These are phyloP conservation scores for Ardeotis arabs DNA, from an alignment of 2,113 vertebrate species.

Conservation along the genomic window DNA sequence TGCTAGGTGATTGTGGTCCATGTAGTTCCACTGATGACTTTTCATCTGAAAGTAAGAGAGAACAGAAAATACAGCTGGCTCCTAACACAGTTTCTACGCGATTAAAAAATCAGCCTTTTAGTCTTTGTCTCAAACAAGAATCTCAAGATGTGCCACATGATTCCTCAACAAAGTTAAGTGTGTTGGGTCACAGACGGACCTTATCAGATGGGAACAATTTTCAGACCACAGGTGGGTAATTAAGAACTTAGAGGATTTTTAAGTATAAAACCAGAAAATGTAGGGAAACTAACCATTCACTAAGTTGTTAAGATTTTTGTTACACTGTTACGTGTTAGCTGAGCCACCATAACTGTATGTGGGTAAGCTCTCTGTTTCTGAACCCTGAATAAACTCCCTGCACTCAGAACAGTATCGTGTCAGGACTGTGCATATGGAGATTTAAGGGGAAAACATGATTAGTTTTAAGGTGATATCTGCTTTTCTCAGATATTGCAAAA, in stretches of 20 bases:
- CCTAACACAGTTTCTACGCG: background rate
- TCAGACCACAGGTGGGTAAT: constrained; percentile 52
- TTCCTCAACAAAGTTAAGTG: background rate
- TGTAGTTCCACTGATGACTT: background rate
- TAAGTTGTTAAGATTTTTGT: background rate
- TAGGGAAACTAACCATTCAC: background rate
- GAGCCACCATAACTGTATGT: background rate
- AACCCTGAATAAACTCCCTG: background rate
- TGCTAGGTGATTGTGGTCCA: background rate
- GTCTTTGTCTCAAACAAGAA: constrained; percentile 1
- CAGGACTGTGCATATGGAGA: background rate
- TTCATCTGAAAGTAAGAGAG: background rate
- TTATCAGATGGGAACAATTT: constrained; percentile 63
- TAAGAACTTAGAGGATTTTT: background rate
- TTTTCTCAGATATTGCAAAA: background rate
- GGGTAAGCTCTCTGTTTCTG: background rate
- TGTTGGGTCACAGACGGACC: constrained; percentile 41
- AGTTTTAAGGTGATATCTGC: background rate
- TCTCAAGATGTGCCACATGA: background rate
- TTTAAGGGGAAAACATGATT: background rate
- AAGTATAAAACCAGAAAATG: background rate
- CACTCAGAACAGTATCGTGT: background rate
- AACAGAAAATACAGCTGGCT: background rate
- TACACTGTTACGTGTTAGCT: background rate
- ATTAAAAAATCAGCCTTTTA: background rate